phyloP scores from a whole-genome alignment of 2,113 vertebrate species.

The Phaetusa simplex region DNA sequence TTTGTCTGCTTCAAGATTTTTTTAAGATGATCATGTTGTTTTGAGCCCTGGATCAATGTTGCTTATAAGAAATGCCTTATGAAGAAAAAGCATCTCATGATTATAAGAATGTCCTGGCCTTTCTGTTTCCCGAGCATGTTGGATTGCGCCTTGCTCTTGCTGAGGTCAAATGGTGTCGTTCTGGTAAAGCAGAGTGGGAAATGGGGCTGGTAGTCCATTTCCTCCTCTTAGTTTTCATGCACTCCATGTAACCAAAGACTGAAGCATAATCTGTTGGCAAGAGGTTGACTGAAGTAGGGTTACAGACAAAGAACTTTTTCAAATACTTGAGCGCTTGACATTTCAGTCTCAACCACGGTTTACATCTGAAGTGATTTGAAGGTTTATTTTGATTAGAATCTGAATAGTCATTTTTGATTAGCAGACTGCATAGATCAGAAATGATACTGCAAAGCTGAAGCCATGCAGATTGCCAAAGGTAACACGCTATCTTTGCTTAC shows the following conservation, averaged over 20 bases:
- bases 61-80: neutral
- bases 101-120: neutral
- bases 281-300: neutral
- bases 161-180: neutral
- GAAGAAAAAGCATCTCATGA: neutral
- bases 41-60: neutral
- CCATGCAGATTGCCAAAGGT: slow-evolving; percentile 34
- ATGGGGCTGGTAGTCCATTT: neutral
- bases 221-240: neutral
- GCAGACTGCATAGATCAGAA: slow-evolving; percentile 18
- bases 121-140: neutral
- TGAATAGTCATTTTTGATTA: slow-evolving; percentile 44
- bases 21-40: neutral
- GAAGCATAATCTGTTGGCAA: neutral
- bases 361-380: slow-evolving; percentile 6
- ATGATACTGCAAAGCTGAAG: neutral
- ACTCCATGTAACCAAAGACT: neutral
- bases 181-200: neutral
- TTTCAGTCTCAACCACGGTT: neutral
- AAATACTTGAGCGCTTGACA: neutral
- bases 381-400: slow-evolving; percentile 46
- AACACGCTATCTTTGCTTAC: slow-evolving; percentile 35
- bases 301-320: neutral
- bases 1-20: neutral
- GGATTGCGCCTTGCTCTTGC: neutral